phyloP scores from a whole-genome alignment of 2,888 invertebrate species.

The Acleris holmiana region DNA sequence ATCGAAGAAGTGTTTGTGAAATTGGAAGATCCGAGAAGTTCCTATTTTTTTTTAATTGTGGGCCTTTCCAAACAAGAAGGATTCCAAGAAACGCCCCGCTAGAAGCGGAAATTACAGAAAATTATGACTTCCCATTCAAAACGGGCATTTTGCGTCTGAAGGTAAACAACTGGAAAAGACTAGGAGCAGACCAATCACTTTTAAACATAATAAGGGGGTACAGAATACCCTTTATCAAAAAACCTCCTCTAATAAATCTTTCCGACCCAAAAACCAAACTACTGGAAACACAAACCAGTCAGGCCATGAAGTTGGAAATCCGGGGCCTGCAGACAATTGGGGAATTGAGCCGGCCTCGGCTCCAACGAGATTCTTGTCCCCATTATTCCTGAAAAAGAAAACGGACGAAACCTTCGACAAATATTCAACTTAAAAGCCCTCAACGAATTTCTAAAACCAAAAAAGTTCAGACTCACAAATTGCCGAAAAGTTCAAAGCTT shows the following conservation, averaged over 20 bases:
- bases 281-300: conserved; percentile 10
- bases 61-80: too few relatives aligned
- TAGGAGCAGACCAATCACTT: too few relatives aligned
- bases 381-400: conserved; percentile 37
- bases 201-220: conserved; percentile 1
- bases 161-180: too few relatives aligned
- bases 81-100: too few relatives aligned
- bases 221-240: conserved; percentile 21
- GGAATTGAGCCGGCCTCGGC: conserved; percentile 8
- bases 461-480: conserved; percentile 39
- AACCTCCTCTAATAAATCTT: conserved; percentile 8
- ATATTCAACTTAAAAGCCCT: conserved; percentile 40
- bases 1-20: too few relatives aligned
- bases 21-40: too few relatives aligned
- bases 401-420: conserved; percentile 33
- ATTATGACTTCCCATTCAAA: too few relatives aligned
- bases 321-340: conserved; percentile 25
- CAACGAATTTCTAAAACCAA: conserved; percentile 34
- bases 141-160: too few relatives aligned
- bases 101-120: too few relatives aligned
- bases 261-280: background rate
- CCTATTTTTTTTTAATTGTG: too few relatives aligned
- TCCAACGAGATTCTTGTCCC: conserved; percentile 36
- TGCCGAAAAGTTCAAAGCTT: conserved; percentile 31
- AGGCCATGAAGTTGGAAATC: conserved; percentile 30